Percentiles rank a stretch among this genome's conserved stretches.
Conservation (phyloP, 92 coral and sea anemone species). For the Epizoanthus illoricatus region DNA sequence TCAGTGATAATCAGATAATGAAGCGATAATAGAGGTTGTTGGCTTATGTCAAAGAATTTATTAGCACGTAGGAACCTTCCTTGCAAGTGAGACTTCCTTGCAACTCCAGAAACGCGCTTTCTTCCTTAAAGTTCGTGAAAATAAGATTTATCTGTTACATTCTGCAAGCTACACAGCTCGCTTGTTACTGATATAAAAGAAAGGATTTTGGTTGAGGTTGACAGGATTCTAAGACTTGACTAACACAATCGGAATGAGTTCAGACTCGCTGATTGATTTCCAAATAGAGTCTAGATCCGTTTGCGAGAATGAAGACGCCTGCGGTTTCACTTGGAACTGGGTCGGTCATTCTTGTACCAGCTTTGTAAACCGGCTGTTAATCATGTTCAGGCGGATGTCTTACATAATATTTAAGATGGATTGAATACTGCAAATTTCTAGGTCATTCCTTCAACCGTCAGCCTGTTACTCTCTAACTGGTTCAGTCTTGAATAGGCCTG, state of each 20-base stretch:
- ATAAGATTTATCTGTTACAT: too few species aligned
- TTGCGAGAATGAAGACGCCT: not conserved
- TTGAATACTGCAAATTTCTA: too few species aligned
- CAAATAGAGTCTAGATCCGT: not conserved
- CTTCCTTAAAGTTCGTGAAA: not conserved
- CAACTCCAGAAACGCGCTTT: not conserved
- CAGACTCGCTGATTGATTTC: not conserved
- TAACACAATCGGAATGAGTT: not conserved
- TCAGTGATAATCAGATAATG: slow-evolving; percentile 26
- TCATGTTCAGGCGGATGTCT: not conserved
- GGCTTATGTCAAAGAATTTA: not conserved
- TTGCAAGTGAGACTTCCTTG: not conserved
- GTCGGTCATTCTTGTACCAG: not conserved
- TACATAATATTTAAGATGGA: not conserved
- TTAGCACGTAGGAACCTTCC: not conserved
- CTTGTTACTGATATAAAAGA: too few species aligned
- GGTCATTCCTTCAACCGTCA: too few species aligned
- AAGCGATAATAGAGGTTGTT: slow-evolving; percentile 20
- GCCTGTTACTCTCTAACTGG: too few species aligned
- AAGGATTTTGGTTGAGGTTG: too few species aligned
- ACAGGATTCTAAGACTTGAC: not conserved
- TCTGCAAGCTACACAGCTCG: too few species aligned
- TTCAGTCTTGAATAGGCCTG: too few species aligned
- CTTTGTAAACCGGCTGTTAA: not conserved
- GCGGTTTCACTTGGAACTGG: not conserved